Conservation (phyloP, 2,888 invertebrate genomes). For the Iselma pallidipennis region DNA sequence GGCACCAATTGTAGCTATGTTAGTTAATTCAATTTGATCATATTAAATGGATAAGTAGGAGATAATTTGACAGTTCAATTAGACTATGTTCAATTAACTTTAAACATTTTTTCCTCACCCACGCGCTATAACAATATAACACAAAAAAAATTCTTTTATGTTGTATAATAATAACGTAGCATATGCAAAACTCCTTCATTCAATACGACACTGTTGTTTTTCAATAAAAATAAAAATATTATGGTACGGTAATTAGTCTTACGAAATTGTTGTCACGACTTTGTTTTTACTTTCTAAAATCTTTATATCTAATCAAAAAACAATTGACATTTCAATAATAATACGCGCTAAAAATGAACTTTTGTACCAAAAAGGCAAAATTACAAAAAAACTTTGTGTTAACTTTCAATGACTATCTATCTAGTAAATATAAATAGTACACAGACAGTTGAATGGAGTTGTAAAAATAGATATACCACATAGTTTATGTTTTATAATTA, state of each 20-base stretch:
- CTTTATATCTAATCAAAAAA: neutral
- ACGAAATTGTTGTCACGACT: neutral
- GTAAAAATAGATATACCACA: conserved; percentile 15
- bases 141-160: neutral
- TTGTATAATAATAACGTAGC: neutral
- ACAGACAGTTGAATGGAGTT: conserved; percentile 20
- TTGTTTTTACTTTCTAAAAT: conserved; percentile 1
- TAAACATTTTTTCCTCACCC: neutral
- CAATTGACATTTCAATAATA: neutral
- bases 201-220: too few relatives aligned
- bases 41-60: conserved; percentile 22
- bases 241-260: neutral
- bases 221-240: too few relatives aligned
- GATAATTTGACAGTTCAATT: conserved; percentile 29
- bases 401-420: too few relatives aligned
- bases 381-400: neutral
- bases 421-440: conserved; percentile 17
- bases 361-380: neutral
- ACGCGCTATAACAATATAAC: neutral
- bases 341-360: neutral
- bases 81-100: conserved; percentile 20
- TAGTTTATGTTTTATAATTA: conserved; percentile 14
- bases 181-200: too few relatives aligned
- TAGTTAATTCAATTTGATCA: conserved; percentile 23
- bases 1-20: conserved; percentile 16